A percentile compares a stretch with the other conserved stretches of the same genome.
phyloP scores from a whole-genome alignment of 2,888 invertebrate species.

The Panorpa germanica region DNA sequence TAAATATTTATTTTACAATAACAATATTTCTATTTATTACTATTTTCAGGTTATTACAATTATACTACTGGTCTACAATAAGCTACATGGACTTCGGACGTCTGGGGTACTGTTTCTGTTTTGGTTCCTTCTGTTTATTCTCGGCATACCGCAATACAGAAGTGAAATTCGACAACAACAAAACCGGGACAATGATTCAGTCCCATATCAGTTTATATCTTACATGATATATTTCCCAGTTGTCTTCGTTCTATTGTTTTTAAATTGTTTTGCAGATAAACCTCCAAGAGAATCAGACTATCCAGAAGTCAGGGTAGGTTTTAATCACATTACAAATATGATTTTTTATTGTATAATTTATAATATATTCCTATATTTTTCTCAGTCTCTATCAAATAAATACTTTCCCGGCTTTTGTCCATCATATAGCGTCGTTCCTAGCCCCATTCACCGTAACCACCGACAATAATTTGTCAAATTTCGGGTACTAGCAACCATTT shows the following conservation, averaged over 20 bases:
- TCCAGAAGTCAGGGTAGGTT: constrained; percentile 11
- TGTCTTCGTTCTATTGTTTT: constrained; percentile 18
- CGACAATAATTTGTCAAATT: no score
- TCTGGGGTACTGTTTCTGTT: constrained; percentile 34
- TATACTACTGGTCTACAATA: constrained; percentile 24
- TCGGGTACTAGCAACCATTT: no score
- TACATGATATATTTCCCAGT: constrained; percentile 21
- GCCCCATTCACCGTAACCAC: no score
- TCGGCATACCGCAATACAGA: constrained; percentile 17
- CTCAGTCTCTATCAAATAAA: no score
- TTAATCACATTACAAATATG: constrained; percentile 3
- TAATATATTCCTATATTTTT: no score
- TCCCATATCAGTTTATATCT: constrained; percentile 16
- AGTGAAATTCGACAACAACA: constrained; percentile 12
- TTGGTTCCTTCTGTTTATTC: constrained; percentile 28
- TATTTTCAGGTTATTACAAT: constrained; percentile 21
- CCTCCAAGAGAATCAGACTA: constrained; percentile 15
- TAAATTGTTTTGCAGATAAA: constrained; percentile 22
- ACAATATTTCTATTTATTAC: constrained; percentile 2
- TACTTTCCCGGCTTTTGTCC: no score
- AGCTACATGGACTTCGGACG: constrained; percentile 28
- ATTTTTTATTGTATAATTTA: no score
- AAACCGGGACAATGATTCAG: constrained; percentile 3
- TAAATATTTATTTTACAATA: no score
- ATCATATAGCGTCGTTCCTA: no score